phyloP scores from a whole-genome alignment of 2,797 vertebrate genomes.

The Melopsittacus undulatus region DNA sequence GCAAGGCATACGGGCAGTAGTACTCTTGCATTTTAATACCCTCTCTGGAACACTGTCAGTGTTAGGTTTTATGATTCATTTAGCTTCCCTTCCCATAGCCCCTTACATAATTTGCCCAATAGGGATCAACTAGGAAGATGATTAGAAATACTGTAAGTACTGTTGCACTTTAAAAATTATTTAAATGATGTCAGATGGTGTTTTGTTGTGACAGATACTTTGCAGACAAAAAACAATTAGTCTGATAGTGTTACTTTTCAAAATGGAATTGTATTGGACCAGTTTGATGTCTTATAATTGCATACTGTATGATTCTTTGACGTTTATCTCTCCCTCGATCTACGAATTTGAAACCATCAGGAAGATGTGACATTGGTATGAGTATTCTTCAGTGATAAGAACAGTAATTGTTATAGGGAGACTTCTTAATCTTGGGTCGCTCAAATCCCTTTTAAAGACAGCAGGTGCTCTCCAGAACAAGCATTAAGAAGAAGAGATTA shows the following conservation, averaged over 20 bases:
- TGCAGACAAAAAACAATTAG: conserved; percentile 40
- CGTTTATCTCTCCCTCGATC: conserved; percentile 55
- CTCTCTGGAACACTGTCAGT: neutral
- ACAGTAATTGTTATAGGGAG: conserved; percentile 64
- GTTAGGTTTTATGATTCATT: neutral
- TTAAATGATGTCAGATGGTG: neutral
- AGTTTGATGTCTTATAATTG: conserved; percentile 57
- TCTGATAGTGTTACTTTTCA: conserved; percentile 28
- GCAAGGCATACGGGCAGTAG: neutral
- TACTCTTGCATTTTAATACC: neutral
- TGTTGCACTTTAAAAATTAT: neutral
- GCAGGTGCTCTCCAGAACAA: conserved; percentile 59
- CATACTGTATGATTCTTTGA: conserved; percentile 42
- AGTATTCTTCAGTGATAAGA: conserved; percentile 72
- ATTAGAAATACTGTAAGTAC: neutral
- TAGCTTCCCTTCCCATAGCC: neutral
- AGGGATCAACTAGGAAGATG: neutral
- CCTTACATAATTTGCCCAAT: neutral
- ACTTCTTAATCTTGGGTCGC: conserved; percentile 62
- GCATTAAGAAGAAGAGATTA: conserved; percentile 57
- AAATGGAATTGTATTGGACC: conserved; percentile 33
- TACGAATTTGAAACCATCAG: conserved; percentile 70
- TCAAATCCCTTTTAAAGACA: conserved; percentile 69
- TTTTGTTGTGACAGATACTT: conserved; percentile 25
- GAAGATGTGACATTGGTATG: conserved; percentile 66